Base-by-base conservation (phyloP, 2,797 vertebrate species). In the Fringilla coelebs region DNA sequence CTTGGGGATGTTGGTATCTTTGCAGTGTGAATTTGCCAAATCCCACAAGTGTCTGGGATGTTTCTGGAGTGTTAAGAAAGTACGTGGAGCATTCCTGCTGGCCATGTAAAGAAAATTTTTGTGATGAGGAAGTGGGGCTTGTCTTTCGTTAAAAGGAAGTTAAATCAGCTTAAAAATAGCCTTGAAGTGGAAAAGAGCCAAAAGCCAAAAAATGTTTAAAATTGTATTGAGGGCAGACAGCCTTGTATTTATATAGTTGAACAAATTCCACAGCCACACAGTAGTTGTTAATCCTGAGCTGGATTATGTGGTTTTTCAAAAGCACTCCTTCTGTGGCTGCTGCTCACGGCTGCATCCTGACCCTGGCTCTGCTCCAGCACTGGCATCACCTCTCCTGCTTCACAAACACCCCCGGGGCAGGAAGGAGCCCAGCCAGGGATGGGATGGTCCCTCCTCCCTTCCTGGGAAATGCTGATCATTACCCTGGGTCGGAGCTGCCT, bases 231-330 rank as follows among this genome's bases (percentile, higher is more conserved):
- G 78, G 66, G 48, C 86, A 78, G 66, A 19, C 40, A 43, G 85
- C 62, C 63, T 80, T 88, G 31, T 85, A n/a, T 71, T 72, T 87
- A 70, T 74, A 52, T 51, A 89, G 78, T 73, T 92, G 84, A 88
- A 70, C 62, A 89, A 91, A 96, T 82, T 88, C 74, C 60, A 36
- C 38, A 26, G 66, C 77, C 74, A 40, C 40, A 24, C 12, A 43
- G 85, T 26, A 32, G 71, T 36, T 77, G 43, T 54, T 96, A 94
- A 96, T 95, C 92, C 81, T 90, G 83, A 87, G 89, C 88, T 77
- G 89, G 80, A 89, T 94, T 72, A 74, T 65, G 51, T 41, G 9
- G 45, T 57, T 87, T 90, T 78, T 26, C 55, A 41, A 55, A 91
- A 93, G 21, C 29, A 4, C 14, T 85, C 22, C 17, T 60, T 62